Percentiles rank a stretch among this genome's conserved stretches.
These are phyloP conservation scores for Pentamera pediparva DNA, from an alignment of 53 echinoderm and acorn worm species.

Conservation along the genomic window DNA sequence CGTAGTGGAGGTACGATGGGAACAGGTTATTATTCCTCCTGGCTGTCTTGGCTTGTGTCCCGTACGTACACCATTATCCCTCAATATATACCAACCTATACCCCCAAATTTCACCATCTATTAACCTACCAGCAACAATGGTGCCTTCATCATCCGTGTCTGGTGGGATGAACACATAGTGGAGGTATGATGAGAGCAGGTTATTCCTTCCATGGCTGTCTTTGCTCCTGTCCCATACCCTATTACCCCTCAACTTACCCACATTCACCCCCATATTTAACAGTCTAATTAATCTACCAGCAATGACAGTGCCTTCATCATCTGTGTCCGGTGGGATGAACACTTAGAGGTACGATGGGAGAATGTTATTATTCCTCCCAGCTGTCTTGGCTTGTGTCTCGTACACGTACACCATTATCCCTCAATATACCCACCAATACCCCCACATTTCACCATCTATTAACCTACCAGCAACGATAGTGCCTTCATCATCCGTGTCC, in stretches of 20 bases:
- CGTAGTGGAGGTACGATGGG: too few species aligned
- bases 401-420: too few species aligned
- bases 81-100: too few species aligned
- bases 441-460: too few species aligned
- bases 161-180: conserved; percentile 84
- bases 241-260: too few species aligned
- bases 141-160: conserved; percentile 62
- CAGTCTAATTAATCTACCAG: too few species aligned
- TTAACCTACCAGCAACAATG: conserved; percentile 47
- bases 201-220: conserved; percentile 82
- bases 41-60: too few species aligned
- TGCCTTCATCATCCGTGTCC: conserved; percentile 59
- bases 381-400: conserved; percentile 74
- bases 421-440: too few species aligned
- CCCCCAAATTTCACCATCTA: too few species aligned
- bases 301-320: conserved; percentile 46
- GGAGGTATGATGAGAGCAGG: conserved; percentile 77
- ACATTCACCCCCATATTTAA: too few species aligned
- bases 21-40: too few species aligned
- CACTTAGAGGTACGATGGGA: conserved; percentile 75
- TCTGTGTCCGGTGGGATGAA: conserved; percentile 85
- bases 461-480: conserved; percentile 48
- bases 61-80: too few species aligned
- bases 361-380: conserved; percentile 72
- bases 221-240: conserved; percentile 64